Evolutionary conservation across 2,113 vertebrate genomes (phyloP), one percentile per base, ranked within the genome.

Genomic region (Sinocyclocheilus anshuiensis): DNA sequence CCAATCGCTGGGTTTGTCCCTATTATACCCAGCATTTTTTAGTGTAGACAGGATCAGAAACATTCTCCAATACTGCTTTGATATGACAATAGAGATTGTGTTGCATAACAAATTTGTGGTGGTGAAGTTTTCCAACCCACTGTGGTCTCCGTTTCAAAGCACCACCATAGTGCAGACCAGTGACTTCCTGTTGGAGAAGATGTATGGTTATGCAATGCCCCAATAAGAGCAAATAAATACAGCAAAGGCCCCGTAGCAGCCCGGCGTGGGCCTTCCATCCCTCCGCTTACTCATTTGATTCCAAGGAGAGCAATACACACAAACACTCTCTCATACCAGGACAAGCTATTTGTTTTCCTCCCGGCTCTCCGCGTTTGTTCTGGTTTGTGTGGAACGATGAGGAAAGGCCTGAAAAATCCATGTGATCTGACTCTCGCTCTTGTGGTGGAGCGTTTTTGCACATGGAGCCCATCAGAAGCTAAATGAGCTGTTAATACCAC

Each of bases 281-380:
- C 42, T 42, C 42, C 33, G 22, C 91, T 90, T 76, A 88, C 88
- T 90, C 88, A 83, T 89, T 83, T 22, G 63, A 90, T 91, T 92
- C 86, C 88, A 92, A 89, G 84, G 86, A 91, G 88, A 91, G 90
- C 89, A 90, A 90, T 87, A 91, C 92, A 92, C 93, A 92, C 93
- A 93, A 94, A 94, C 92, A 92, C 84, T 87, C 84, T 90, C 90
- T 77, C 69, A 87, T 84, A 80, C 84, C 83, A 87, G 90, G 90
- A 92, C 92, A 88, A 87, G 87, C 88, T 94, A 93, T 94, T 94
- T 94, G 92, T 93, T 94, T 95, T 94, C 90, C 87, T 93, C 92
- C 84, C 55, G 89, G 90, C 88, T 39, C 88, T 87, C 88, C 89
- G 87, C 90, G 89, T 92, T 88, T 91, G 91, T 83, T 59, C 78